Evolutionary conservation across 1,140 invertebrate species (phyloP), one percentile per base, ranked within the genome.

Genomic region (Yoshiicerus persimilis): DNA sequence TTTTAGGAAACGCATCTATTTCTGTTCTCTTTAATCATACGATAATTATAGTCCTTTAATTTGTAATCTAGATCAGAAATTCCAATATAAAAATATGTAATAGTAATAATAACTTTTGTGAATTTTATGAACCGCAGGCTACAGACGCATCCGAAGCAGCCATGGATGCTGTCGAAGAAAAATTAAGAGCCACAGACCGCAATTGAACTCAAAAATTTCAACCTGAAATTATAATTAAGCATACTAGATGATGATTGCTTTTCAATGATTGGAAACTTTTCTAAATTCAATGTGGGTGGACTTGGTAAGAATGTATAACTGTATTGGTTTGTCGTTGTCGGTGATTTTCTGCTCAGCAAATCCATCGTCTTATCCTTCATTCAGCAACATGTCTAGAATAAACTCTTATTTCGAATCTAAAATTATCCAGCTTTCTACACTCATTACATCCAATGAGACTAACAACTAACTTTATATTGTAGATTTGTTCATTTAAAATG

Each of bases 81-180:
- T 47, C 41, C 20, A 47, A 47, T 10, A 20, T 47, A 16, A 16
- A 47, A 2, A 47, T 47, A 34, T 4, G 9, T 80, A 36, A 38
- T 13, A 20, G 30, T 80, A 30, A 10, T 30, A 66, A 66, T 10
- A 27, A 75, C 0, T 75, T 5, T 20, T 75, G 13, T 75, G 2
- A 66, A n/a, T 66, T 25, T 89, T 85, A 89, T 86, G 66, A 88
- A 91, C 91, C 91, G n/a, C 90, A 94, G 94, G 97, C 97, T 91
- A 98, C 97, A 91, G 97, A 98, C 92, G 94, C 97, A 91, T 97
- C 97, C 90, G 97, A 97, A 94, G 96, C 97, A 90, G 97, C 96
- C 88, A 95, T 96, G 91, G 96, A 97, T 93, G 96, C 96, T 91
- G 97, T 98, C 86, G 97, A 98, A 93, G 96, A 97, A 92, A 97